Evolutionary conservation across 2,888 invertebrate species (phyloP), one percentile per base, ranked within the genome.

Genomic region (Epirrita christyi): DNA sequence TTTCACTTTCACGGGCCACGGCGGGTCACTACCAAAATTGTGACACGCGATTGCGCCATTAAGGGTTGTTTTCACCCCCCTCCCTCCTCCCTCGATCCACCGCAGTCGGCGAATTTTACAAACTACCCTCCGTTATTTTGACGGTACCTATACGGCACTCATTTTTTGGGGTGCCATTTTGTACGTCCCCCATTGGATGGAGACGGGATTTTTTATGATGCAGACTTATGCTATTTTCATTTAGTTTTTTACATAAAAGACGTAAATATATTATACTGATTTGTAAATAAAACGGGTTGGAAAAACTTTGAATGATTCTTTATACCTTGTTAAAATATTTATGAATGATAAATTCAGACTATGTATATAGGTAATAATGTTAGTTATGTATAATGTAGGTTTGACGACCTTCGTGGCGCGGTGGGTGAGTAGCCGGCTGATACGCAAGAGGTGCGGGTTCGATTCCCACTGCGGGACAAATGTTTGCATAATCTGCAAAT

Each of bases 41-140:
- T 87, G 91, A 88, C 92, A 92, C 92, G 92, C 92, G 83, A 92
- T 91, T 72, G 83, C 76, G 82, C 92, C 91, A 92, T 92, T 92
- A 92, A 81, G 89, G 88, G 86, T 85, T 82, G 88, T 85, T 83
- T 78, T 72, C 68, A 70, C 78, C 78, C 80, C 75, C 71, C 71
- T 68, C 71, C 68, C 59, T 70, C 48, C 61, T 51, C 61, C 67
- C 59, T 43, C 59, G 29, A 28, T 64, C 70, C 71, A 72, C 69
- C 75, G 75, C 78, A 81, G 81, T 79, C 87, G 86, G 89, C 88
- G 80, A 92, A 89, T 88, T 91, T 89, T 80, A 87, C 83, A 86
- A 87, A 86, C 88, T 87, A 86, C 89, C 88, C 86, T 78, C 74
- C 75, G 78, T 79, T 78, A 80, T 80, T 83, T 80, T 83, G 75